A percentile compares a stretch with the other conserved stretches of the same genome.
Conservation (phyloP, 2,113 vertebrate genomes). For the Chiloscyllium plagiosum region DNA sequence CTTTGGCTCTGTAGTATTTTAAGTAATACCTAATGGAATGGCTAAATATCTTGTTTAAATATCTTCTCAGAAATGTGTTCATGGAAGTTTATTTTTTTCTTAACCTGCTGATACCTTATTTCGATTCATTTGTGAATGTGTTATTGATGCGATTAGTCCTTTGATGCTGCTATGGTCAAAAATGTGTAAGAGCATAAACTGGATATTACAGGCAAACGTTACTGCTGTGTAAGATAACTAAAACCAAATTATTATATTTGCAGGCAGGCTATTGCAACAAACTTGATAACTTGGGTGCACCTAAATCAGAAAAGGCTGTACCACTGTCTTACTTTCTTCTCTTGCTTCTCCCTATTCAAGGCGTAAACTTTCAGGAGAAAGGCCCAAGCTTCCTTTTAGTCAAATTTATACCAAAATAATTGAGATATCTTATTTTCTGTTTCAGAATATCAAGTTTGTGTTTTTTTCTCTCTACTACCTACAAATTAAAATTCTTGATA, state of each 20-base stretch:
- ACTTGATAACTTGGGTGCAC: conserved; percentile 16
- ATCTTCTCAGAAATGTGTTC: conserved; percentile 29
- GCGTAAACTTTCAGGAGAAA: neutral
- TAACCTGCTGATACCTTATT: neutral
- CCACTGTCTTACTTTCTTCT: neutral
- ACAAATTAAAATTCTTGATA: conserved; percentile 4
- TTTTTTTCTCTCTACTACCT: neutral
- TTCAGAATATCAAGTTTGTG: neutral
- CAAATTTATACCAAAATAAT: conserved; percentile 1
- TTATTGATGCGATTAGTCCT: conserved; percentile 55
- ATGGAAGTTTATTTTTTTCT: neutral
- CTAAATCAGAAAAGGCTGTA: neutral
- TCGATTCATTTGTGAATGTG: conserved; percentile 50
- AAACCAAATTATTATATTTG: conserved; percentile 34
- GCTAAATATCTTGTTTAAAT: conserved; percentile 7
- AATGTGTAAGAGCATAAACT: conserved; percentile 42
- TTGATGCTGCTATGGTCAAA: conserved; percentile 58
- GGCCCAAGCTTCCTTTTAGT: no score
- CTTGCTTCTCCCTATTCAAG: neutral
- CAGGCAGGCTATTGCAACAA: conserved; percentile 8
- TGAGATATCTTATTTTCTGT: conserved; percentile 12
- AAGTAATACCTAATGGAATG: neutral
- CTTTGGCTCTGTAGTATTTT: conserved; percentile 11
- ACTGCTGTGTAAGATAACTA: conserved; percentile 12
- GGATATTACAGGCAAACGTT: conserved; percentile 40